Base-by-base conservation (phyloP, 2,888 invertebrate species). In the Acleris literana region DNA sequence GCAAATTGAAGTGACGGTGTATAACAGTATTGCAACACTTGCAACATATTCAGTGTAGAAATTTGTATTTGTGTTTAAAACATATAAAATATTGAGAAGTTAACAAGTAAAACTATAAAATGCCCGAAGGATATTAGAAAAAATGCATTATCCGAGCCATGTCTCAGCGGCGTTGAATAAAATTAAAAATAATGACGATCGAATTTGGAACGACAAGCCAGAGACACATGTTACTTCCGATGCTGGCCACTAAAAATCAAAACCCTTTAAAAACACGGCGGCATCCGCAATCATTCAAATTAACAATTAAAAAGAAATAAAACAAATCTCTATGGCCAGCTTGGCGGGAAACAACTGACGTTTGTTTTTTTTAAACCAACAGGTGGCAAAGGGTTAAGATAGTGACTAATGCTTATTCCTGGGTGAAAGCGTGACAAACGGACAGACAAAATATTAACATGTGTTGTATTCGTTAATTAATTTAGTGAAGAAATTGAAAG, bases 301-400 rank as follows among this genome's bases (percentile, higher is more conserved):
- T 78, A 81, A 92, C 90, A 92, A 92, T 92, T 92, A 92, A 92
- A 92, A 92, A 90, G 88, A 89, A 90, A 92, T 92, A 92, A 92
- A 92, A 92, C 91, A 92, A 92, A 92, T 92, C 91, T 82, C 80
- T 78, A 80, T 78, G 84, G 85, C 82, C 77, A 77, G 76, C 73
- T 75, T 76, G 80, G 82, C 85, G 88, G 88, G 86, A 86, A 77
- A 81, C 92, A 92, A 90, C 90, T 90, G 92, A 86, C 89, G 87
- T 84, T 83, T 72, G 71, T 76, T 81, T 83, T n/a, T 80, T 76
- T 72, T 70, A 69, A 68, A 48, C 69, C 74, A 87, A 90, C 92
- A 92, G 91, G 91, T 92, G 92, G 88, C 77, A 82, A 81, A 81
- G 81, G 82, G 81, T 75, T 80, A 76, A 79, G 76, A 79, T 78